Evolutionary conservation across 2,113 vertebrate species (phyloP).

Genomic region (Nothoprocta pentlandii): DNA sequence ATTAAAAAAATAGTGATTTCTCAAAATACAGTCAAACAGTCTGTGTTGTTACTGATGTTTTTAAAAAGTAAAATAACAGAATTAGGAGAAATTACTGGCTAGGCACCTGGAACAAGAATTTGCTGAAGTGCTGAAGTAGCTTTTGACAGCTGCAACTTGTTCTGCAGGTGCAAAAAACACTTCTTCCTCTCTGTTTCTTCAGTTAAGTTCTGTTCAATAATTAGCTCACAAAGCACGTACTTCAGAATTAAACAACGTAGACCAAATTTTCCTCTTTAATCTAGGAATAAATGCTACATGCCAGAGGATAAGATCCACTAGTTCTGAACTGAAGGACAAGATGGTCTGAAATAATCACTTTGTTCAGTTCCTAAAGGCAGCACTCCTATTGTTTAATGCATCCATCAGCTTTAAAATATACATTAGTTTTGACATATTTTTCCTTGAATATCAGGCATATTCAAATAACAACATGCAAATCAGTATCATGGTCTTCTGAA

Average conservation of each 20-base stretch:
- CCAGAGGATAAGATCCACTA: neutral
- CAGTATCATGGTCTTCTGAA: neutral
- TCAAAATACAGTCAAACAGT: neutral
- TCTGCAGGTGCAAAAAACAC: constrained; percentile 69
- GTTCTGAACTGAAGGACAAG: neutral
- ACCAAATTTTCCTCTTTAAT: neutral
- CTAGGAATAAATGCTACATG: neutral
- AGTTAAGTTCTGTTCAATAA: constrained; percentile 22
- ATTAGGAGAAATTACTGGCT: constrained; percentile 54
- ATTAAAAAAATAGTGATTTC: neutral
- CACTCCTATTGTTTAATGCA: neutral
- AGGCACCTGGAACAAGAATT: constrained; percentile 63
- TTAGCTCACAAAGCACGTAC: neutral
- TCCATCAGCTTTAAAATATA: neutral
- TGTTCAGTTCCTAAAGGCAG: neutral
- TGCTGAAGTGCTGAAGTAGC: constrained; percentile 63
- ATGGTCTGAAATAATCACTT: neutral
- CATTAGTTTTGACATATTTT: neutral
- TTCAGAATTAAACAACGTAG: neutral
- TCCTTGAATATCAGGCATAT: neutral
- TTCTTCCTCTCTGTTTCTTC: constrained; percentile 53
- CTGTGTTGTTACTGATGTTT: neutral
- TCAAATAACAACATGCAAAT: neutral
- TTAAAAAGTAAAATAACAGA: constrained; percentile 31
- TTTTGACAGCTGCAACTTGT: constrained; percentile 60